Conservation (phyloP, 2,888 invertebrate genomes). For the Opisthograptis luteolata region DNA sequence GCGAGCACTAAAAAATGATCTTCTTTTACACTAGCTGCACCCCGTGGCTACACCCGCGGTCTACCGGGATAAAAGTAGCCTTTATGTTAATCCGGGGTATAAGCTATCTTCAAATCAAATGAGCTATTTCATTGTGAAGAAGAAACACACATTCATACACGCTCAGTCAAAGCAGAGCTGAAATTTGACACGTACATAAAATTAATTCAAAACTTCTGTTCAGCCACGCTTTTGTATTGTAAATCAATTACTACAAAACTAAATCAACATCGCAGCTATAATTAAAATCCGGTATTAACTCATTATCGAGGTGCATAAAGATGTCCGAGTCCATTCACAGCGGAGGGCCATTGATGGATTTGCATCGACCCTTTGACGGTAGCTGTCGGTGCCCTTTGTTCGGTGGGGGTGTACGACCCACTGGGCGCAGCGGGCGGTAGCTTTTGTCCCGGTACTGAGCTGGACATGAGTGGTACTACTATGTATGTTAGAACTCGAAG, state of each 20-base stretch:
- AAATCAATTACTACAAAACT: slow-evolving; percentile 6
- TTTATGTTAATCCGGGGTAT: no score
- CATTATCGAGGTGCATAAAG: slow-evolving; percentile 14
- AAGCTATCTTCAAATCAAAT: no score
- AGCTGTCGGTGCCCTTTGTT: slow-evolving; percentile 44
- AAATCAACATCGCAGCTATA: slow-evolving; percentile 20
- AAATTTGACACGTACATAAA: no score
- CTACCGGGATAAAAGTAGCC: no score
- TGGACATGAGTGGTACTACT: slow-evolving; percentile 4
- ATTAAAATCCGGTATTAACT: slow-evolving; percentile 34
- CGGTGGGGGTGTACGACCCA: slow-evolving; percentile 57
- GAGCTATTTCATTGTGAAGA: no score
- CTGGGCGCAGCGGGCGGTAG: slow-evolving; percentile 61
- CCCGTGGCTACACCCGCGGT: no score
- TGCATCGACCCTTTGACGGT: slow-evolving; percentile 20
- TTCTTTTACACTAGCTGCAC: no score
- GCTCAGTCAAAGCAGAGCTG: no score
- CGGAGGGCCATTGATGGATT: slow-evolving; percentile 22
- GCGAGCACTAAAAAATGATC: no score
- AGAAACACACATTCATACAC: no score
- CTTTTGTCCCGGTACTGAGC: slow-evolving; percentile 28
- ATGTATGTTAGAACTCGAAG: not conserved
- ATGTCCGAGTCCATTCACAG: slow-evolving; percentile 18
- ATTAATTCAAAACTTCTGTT: slow-evolving; percentile 1
- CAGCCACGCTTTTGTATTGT: slow-evolving; percentile 1